Base-by-base conservation (phyloP, 1,140 invertebrate genomes). In the Caenorhabditis brenneri region DNA sequence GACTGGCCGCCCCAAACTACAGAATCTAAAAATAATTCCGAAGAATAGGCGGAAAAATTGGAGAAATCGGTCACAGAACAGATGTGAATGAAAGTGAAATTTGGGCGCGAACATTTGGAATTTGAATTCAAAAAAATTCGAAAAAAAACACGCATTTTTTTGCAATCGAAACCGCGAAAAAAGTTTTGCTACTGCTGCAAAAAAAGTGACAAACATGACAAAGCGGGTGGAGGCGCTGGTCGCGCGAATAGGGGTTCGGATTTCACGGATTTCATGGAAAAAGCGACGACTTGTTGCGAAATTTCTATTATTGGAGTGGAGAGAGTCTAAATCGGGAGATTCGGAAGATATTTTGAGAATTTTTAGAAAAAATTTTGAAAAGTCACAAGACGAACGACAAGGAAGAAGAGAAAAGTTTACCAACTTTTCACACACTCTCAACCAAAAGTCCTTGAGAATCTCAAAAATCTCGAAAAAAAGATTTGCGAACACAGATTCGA, bases 201-300 rank as follows among this genome's bases (percentile, higher is more conserved):
- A 55, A 74, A 74, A 74, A 36, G n/a, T n/a, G 65, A 74, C 65
- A 74, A 55, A 74, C 58, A 65, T 65, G 58, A 74, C 65, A 46
- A 74, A 74, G 29, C 65, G 36, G 15, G 16, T 4, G 36, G 29
- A n/a, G n/a, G n/a, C n/a, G n/a, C n/a, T n/a, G n/a, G n/a, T n/a
- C n/a, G n/a, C n/a, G 36, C 36, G 65, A 74, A 74, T 65, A 31
- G 16, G 53, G 53, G 53, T 55, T 55, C 53, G 53, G 58, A 65
- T 42, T 24, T 74, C 65, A 33, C 36, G 36, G 36, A 74, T 74
- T 74, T 74, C 65, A 46, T 24, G 36, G 36, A 74, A 42, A 74
- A 42, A 55, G 27, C n/a, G n/a, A n/a, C n/a, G n/a, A 55, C 24
- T 27, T 12, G 65, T 74, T 74, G 65, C 65, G 65, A 74, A 74